Conservation (phyloP, 2,113 vertebrate species). For the Odocoileus virginianus region DNA sequence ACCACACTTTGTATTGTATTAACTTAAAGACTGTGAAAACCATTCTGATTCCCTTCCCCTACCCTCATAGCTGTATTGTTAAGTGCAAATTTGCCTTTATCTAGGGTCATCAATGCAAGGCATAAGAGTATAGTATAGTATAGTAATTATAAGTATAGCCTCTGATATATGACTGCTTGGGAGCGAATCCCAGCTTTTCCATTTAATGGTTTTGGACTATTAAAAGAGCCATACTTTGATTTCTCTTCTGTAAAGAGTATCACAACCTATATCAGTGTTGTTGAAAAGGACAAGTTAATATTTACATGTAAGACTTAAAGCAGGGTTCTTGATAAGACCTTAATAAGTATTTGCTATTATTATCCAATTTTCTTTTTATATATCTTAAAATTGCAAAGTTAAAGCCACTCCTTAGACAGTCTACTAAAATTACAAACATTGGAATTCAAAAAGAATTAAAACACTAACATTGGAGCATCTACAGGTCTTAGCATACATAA, state of each 20-base stretch:
- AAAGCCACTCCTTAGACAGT: not conserved
- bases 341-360: not conserved
- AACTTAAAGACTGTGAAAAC: not conserved
- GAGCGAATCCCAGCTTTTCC: not conserved
- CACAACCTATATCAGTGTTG: not conserved
- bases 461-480: not conserved
- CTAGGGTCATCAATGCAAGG: not conserved
- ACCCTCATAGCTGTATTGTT: not conserved
- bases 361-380: not conserved
- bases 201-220: not conserved
- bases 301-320: not conserved
- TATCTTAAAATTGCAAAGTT: not conserved
- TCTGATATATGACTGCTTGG: not conserved
- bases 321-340: not conserved
- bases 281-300: not conserved
- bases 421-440: not conserved
- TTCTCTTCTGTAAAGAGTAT: not conserved
- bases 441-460: not conserved
- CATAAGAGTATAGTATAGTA: not conserved
- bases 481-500: not conserved
- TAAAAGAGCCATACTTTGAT: not conserved
- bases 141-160: not conserved
- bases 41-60: not conserved
- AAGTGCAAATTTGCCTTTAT: not conserved
- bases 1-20: not conserved